Evolutionary conservation across 2,113 vertebrate species (phyloP).

Genomic region (Fulmarus glacialis): DNA sequence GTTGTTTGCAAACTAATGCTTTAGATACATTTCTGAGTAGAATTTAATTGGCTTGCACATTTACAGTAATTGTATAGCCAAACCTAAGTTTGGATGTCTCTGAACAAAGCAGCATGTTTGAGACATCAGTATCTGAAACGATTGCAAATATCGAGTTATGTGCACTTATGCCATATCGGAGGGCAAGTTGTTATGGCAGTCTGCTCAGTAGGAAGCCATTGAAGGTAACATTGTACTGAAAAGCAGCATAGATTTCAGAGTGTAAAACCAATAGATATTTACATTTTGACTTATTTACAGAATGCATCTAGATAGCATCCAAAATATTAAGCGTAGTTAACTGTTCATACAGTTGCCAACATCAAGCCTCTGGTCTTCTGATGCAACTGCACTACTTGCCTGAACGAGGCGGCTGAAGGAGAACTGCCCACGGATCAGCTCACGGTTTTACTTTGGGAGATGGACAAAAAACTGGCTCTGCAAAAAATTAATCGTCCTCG

Average conservation of each 20-base stretch:
- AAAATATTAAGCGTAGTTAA: background rate
- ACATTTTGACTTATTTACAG: background rate
- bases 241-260: background rate
- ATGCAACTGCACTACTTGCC: accelerated
- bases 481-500: background rate
- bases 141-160: background rate
- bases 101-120: background rate
- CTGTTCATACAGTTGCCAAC: background rate
- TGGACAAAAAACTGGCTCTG: background rate
- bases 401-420: background rate
- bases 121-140: background rate
- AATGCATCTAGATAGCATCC: background rate
- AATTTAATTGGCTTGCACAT: background rate
- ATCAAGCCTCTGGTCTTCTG: background rate
- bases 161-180: background rate
- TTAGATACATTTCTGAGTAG: background rate
- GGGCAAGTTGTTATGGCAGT: accelerated
- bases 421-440: background rate
- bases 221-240: background rate
- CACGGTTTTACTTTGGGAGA: background rate
- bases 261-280: background rate
- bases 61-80: background rate
- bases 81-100: background rate
- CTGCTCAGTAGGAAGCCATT: background rate
- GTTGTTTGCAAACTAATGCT: background rate